Percentiles rank a stretch among this genome's conserved stretches.
These are phyloP conservation scores for Sinosuthora webbiana DNA, from an alignment of 2,113 vertebrate species.

Conservation along the genomic window DNA sequence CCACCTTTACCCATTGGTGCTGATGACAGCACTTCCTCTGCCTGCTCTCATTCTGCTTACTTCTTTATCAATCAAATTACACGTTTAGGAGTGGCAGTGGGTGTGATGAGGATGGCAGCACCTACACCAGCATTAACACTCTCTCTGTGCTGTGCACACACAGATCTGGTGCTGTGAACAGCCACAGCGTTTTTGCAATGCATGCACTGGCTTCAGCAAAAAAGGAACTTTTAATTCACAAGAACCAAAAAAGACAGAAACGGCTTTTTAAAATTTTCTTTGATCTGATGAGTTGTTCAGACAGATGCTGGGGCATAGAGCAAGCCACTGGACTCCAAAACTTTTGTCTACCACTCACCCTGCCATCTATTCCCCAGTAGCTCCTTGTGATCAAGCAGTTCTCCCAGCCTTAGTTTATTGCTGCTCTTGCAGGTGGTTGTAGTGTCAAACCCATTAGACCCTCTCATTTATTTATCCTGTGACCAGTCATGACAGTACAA, in stretches of 20 bases:
- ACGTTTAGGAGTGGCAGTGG: background rate
- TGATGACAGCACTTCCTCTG: background rate
- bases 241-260: background rate
- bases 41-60: background rate
- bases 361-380: fast-evolving
- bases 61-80: background rate
- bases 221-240: background rate
- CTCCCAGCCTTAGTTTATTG: background rate
- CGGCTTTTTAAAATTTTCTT: background rate
- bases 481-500: background rate
- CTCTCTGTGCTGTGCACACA: background rate
- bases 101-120: background rate
- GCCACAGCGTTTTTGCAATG: background rate
- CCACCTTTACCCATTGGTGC: fast-evolving
- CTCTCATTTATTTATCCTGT: background rate
- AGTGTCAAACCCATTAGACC: background rate
- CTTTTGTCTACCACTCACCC: background rate
- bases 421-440: background rate
- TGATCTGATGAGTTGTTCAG: background rate
- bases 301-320: background rate
- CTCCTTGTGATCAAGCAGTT: background rate
- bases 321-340: background rate
- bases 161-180: fast-evolving
- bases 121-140: no score
- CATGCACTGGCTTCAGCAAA: background rate